Percentiles rank a stretch among this genome's conserved stretches.
Evolutionary conservation across 2,888 invertebrate genomes (phyloP).

Genomic region (Synanthedon vespiformis): DNA sequence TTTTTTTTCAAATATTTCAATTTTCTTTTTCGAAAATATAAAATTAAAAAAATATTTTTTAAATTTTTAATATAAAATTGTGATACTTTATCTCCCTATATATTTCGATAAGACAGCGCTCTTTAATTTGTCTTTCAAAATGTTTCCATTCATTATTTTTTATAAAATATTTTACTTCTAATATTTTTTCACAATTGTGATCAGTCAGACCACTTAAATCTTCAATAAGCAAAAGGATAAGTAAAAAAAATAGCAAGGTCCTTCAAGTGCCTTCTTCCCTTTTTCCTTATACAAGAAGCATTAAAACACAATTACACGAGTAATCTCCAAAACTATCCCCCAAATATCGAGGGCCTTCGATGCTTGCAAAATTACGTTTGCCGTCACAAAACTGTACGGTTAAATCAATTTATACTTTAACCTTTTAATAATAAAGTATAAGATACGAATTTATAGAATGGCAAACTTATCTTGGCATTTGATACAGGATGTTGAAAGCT

Average conservation of each 20-base stretch:
- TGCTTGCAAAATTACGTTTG: slow-evolving; percentile 11
- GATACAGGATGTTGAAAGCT: slow-evolving; percentile 45
- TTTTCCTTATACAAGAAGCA: slow-evolving; percentile 33
- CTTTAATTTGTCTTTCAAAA: too few relatives aligned
- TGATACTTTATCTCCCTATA: too few relatives aligned
- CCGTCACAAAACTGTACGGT: slow-evolving; percentile 5
- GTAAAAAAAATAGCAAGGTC: background rate
- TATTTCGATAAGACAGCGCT: too few relatives aligned
- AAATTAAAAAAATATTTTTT: too few relatives aligned
- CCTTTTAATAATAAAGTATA: slow-evolving; percentile 1
- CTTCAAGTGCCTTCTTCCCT: slow-evolving; percentile 11
- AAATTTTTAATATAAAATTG: too few relatives aligned
- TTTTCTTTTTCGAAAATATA: too few relatives aligned
- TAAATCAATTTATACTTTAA: slow-evolving; percentile 18
- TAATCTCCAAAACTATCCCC: slow-evolving; percentile 54
- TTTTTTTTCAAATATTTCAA: too few relatives aligned
- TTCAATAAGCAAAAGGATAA: too few relatives aligned
- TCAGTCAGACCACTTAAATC: too few relatives aligned
- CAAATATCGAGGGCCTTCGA: slow-evolving; percentile 50
- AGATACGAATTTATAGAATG: background rate
- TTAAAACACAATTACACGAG: slow-evolving; percentile 57
- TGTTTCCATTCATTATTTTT: too few relatives aligned
- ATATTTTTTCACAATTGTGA: too few relatives aligned
- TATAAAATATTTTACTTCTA: too few relatives aligned
- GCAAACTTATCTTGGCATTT: slow-evolving; percentile 13